Base-by-base conservation (phyloP, 1,140 invertebrate species). In the Homalodisca vitripennis region DNA sequence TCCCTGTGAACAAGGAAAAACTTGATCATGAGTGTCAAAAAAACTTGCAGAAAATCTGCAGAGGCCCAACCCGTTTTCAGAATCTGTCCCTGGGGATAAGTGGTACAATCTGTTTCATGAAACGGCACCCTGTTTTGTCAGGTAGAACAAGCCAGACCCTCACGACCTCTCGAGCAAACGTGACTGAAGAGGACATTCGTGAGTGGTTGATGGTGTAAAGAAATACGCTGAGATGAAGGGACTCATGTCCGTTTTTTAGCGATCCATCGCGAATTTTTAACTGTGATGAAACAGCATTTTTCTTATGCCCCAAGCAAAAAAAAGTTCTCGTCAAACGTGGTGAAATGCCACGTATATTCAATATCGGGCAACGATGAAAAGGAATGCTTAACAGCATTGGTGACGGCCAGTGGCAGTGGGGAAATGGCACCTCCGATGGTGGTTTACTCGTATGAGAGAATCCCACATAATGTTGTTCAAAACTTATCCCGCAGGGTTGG, bases 221-320 rank as follows among this genome's bases (percentile, higher is more conserved):
- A 34, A 62, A 20, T 74, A 76, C 72, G 72, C 79, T 47, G 47
- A 71, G 51, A 66, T 68, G 46, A 74, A 75, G 41, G 65, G 75
- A n/a, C 70, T 75, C 20, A 17, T 46, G 14, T 70, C 77, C 31
- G 69, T 79, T 27, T 67, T 75, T n/a, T 12, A 26, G 75, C 63
- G 72, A 78, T 66, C 74, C 76, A 1, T 70, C 31, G 22, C 41
- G 78, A 65, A 74, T 82, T 14, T 80, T 77, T 70, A 80, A 81
- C 72, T 76, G 72, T 57, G 79, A 82, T 71, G 79, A 81, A 67
- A 75, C 71, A 13, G 77, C 74, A 1, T 79, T 80, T 72, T 79
- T 75, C 62, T 63, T 80, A 6, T 67, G 60, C 63, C 77, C 77
- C 1, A 78, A 78, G 71, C 74, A 64, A 17, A 70, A 75, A 24